phyloP scores from a whole-genome alignment of 2,888 invertebrate genomes.

The Therioaphis trifolii region DNA sequence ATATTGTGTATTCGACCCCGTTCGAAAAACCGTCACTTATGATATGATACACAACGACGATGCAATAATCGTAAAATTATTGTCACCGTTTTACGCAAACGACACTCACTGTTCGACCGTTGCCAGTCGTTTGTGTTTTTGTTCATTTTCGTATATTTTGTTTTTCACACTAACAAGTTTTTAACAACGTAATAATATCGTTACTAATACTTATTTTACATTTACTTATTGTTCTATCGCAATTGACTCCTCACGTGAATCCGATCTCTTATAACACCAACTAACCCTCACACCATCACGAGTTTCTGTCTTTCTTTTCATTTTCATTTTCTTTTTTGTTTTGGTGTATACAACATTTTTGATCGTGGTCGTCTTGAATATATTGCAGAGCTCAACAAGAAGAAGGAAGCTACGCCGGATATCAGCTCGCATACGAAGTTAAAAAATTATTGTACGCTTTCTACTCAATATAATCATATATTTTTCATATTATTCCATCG shows the following conservation, averaged over 20 bases:
- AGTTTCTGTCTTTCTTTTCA: neutral
- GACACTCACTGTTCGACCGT: no score
- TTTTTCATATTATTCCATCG: slow-evolving; percentile 43
- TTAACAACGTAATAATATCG: neutral
- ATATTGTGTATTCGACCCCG: no score
- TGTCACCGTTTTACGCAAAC: no score
- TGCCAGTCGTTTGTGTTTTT: neutral
- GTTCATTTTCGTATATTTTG: slow-evolving; percentile 13
- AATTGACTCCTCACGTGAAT: slow-evolving; percentile 31
- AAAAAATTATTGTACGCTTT: slow-evolving; percentile 97
- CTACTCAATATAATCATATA: slow-evolving; percentile 64
- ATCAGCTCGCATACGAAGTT: slow-evolving; percentile 99
- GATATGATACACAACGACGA: no score
- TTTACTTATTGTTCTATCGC: slow-evolving; percentile 17
- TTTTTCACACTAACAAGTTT: slow-evolving; percentile 43
- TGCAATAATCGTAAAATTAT: no score
- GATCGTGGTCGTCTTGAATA: slow-evolving; percentile 52
- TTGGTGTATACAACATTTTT: slow-evolving; percentile 41
- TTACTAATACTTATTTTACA: no score
- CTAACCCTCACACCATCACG: neutral
- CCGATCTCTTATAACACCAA: neutral
- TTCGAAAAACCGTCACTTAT: no score
- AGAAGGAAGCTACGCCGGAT: slow-evolving; percentile 81
- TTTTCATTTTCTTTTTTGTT: neutral
- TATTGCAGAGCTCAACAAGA: slow-evolving; percentile 61